A percentile compares a stretch with the other conserved stretches of the same genome.
These are phyloP conservation scores for Plebejus anna DNA, from an alignment of 2,888 invertebrate species.

Conservation along the genomic window DNA sequence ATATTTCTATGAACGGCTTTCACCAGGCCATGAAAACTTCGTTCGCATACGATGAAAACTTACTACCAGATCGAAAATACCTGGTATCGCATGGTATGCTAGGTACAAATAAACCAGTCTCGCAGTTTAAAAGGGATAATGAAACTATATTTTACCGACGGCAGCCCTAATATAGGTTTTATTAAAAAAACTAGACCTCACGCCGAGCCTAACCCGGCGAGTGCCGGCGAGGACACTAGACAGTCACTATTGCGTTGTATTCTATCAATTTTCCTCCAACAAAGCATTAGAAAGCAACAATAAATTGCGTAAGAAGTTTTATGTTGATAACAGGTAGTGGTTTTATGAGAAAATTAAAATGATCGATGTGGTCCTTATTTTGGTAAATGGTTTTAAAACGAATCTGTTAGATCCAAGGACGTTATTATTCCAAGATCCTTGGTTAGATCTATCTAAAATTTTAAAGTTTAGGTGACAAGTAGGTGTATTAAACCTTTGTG, in stretches of 20 bases:
- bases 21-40: no score
- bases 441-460: no score
- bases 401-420: background rate
- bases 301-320: background rate
- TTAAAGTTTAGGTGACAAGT: background rate
- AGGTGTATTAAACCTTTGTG: background rate
- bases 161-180: slow-evolving; percentile 3
- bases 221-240: background rate
- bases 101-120: no score
- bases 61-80: no score
- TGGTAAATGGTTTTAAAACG: background rate
- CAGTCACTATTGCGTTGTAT: background rate
- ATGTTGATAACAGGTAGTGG: background rate
- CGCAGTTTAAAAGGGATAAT: background rate
- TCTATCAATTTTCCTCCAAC: background rate
- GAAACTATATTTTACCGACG: background rate
- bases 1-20: no score
- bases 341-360: background rate
- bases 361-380: background rate
- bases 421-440: no score
- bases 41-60: no score
- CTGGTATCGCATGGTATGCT: no score
- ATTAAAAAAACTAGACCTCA: slow-evolving; percentile 21
- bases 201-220: background rate
- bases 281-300: slow-evolving; percentile 11